Evolutionary conservation across 2,888 invertebrate genomes (phyloP).

Genomic region (Acrobasis suavella): DNA sequence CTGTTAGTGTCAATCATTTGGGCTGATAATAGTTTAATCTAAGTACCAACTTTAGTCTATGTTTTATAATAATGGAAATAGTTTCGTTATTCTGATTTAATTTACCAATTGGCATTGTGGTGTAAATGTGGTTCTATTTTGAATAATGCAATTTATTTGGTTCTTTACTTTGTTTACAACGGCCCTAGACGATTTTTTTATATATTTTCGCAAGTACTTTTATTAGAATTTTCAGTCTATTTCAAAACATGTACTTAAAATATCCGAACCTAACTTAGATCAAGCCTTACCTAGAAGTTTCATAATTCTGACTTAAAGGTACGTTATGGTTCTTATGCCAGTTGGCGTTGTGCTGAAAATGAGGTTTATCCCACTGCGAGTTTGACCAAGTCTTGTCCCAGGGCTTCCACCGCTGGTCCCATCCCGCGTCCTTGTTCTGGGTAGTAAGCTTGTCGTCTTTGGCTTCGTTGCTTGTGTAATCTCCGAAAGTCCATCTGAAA

Average conservation of each 20-base stretch:
- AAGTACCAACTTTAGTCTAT: too few relatives aligned
- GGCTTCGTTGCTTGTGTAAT: slow-evolving; percentile 38
- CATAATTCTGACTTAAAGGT: slow-evolving; percentile 12
- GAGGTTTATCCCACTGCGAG: slow-evolving; percentile 41
- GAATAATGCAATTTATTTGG: too few relatives aligned
- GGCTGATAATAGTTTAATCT: too few relatives aligned
- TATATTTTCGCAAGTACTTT: too few relatives aligned
- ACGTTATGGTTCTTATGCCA: slow-evolving; percentile 42
- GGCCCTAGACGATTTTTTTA: too few relatives aligned
- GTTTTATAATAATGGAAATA: too few relatives aligned
- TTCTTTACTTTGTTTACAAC: too few relatives aligned
- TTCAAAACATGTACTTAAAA: background rate
- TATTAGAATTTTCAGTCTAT: slow-evolving; percentile 1
- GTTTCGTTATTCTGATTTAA: too few relatives aligned
- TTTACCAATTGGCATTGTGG: too few relatives aligned
- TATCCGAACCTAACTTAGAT: background rate
- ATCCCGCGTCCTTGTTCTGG: slow-evolving; percentile 44
- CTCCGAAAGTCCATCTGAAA: slow-evolving; percentile 41
- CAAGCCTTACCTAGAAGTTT: slow-evolving; percentile 25
- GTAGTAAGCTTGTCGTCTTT: slow-evolving; percentile 43
- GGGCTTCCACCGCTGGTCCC: slow-evolving; percentile 56
- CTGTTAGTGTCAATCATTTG: too few relatives aligned
- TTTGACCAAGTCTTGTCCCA: slow-evolving; percentile 52
- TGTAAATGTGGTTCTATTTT: too few relatives aligned
- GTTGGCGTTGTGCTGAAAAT: slow-evolving; percentile 29